Base-by-base conservation (phyloP, 1,140 invertebrate genomes). In the Brachionus koreanus region DNA sequence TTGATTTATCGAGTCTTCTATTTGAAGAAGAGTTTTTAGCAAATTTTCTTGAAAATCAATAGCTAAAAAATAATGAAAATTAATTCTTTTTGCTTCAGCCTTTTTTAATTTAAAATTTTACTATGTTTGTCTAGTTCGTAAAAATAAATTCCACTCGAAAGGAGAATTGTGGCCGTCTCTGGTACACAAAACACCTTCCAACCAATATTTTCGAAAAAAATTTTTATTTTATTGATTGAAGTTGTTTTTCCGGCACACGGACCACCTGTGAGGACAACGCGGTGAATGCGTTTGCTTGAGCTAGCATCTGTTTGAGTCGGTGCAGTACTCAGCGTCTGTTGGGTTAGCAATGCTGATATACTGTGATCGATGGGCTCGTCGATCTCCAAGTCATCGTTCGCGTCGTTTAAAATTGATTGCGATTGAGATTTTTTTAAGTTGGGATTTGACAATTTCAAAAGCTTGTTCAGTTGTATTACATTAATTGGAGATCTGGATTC, bases 141-240 rank as follows among this genome's bases (percentile, higher is more conserved):
- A 39, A 77, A 77, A 13, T 57, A 37, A 13, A 77, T 61, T 76
- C 84, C 86, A 90, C 93, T 96, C 94, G 94, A 94, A 89, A 98
- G 92, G 86, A 98, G 92, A 87, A 98, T 93, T 85, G 94, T 95
- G 87, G 97, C 97, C 88, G 96, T 95, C 92, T 98, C 97, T 88
- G 97, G 97, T 88, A 98, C 95, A 89, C 96, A 93, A 91, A 95
- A 98, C 86, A 98, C 95, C 93, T 98, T 98, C 97, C 97, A 98
- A 89, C 97, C 97, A 85, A 98, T 90, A 90, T 97, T 98, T 91
- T 99, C 97, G 90, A 99, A 98, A 90, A 98, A 98, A 37, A 96
- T 97, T 87, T 94, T 94, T 75, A 99, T 90, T 84, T 96, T 91
- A 29, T 95, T 93, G 89, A 98, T 95, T 35, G 96, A 96, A n/a